phyloP scores from a whole-genome alignment of 2,113 vertebrate genomes.

The pig (Sus scrofa) region T2T-Sscrofa CM000826.6:34438501-34439000 shows the following conservation, averaged over 20 bases:
- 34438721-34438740: background rate
- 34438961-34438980: background rate
- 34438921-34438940: background rate
- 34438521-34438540: background rate
- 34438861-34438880: background rate
- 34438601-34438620: background rate
- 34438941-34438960: background rate
- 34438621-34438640: background rate
- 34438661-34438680: background rate
- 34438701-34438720: background rate
- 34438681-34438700: background rate
- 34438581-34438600: background rate
- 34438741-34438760: background rate
- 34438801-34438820: background rate
- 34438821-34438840: background rate
- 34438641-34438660: background rate
- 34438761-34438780: background rate
- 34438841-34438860: background rate
- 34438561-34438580: background rate
- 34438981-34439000: background rate
- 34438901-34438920: background rate
- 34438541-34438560: background rate
- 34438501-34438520: background rate
- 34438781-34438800: background rate
- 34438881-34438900: background rate